A percentile compares a stretch with the other conserved stretches of the same genome.
Conservation (phyloP, 2,888 invertebrate genomes). For the Pheosia tremula region DNA sequence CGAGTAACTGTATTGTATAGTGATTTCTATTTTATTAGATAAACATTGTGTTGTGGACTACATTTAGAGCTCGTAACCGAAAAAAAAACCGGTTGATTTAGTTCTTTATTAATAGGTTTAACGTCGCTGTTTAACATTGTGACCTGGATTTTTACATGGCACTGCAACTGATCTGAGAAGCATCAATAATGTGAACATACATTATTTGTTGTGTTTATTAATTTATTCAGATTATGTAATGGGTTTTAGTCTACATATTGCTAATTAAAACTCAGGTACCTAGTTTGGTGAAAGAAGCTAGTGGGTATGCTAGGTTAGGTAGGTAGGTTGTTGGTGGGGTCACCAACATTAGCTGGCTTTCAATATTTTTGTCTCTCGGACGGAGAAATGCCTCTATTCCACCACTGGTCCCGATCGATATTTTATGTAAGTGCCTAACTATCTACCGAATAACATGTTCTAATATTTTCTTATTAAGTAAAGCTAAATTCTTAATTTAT, state of each 20-base stretch:
- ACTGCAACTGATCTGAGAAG: neutral
- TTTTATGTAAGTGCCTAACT: too few species aligned
- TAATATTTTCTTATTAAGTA: too few species aligned
- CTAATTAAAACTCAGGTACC: neutral
- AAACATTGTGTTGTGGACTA: conserved; percentile 30
- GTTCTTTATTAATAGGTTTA: conserved; percentile 32
- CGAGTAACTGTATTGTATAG: conserved; percentile 46
- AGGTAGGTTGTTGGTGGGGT: too few species aligned
- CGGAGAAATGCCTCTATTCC: too few species aligned
- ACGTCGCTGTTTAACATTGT: conserved; percentile 13
- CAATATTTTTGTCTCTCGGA: too few species aligned
- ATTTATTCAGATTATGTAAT: conserved; percentile 17
- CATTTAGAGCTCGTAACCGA: conserved; percentile 40
- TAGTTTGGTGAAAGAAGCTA: conserved; percentile 3
- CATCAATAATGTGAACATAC: neutral
- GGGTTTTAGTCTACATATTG: conserved; percentile 22
- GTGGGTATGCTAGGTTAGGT: too few species aligned
- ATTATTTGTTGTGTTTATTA: neutral
- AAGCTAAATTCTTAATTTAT: conserved; percentile 17
- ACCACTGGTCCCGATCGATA: too few species aligned
- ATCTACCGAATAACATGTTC: too few species aligned
- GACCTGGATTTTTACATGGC: conserved; percentile 21
- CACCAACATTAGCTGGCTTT: too few species aligned
- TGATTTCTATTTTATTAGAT: conserved; percentile 45
- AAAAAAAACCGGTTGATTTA: conserved; percentile 26